Base-by-base conservation (phyloP, 2,797 vertebrate genomes). In the Chanos chanos region DNA sequence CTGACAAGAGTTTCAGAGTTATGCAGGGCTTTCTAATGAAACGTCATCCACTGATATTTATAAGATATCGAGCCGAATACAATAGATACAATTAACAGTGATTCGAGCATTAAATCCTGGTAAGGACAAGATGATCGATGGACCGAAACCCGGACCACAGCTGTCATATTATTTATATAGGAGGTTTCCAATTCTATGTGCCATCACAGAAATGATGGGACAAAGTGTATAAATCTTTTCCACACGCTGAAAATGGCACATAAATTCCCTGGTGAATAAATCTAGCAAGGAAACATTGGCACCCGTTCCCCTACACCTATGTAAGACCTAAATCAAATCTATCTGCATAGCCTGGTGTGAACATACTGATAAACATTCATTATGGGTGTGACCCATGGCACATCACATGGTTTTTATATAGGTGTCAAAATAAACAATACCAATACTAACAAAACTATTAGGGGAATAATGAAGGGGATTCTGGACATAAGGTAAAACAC, bases 21-120 rank as follows among this genome's bases (percentile, higher is more conserved):
- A 63, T 68, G 40, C 52, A 7, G 55, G n/a, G 62, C 61, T 44
- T 71, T 73, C 80, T 74, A 80, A 76, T 76, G 70, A 77, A 74
- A 70, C 64, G 72, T 76, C 73, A 76, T 66, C 70, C 76, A 66
- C 57, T 74, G 60, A 80, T 74, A 71, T 70, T 68, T 66, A 61
- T 66, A 77, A 76, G 70, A 73, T 75, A 72, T 66, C 56, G 62
- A 64, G 54, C 55, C 21, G 27, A 55, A 67, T 66, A 74, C 71
- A 75, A 80, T 57, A 56, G 64, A 68, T 45, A 52, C 61, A 72
- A 74, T 80, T 76, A 77, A 74, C 61, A 73, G 44, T 44, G 44
- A 57, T 52, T 49, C 55, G 39, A 3, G 44, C 16, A 51, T 8
- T 67, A 48, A 54, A 25, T 40, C 41, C 33, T 54, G n/a, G 41